Base-by-base conservation (phyloP, 1,140 invertebrate species). In the Coelopa frigida region DNA sequence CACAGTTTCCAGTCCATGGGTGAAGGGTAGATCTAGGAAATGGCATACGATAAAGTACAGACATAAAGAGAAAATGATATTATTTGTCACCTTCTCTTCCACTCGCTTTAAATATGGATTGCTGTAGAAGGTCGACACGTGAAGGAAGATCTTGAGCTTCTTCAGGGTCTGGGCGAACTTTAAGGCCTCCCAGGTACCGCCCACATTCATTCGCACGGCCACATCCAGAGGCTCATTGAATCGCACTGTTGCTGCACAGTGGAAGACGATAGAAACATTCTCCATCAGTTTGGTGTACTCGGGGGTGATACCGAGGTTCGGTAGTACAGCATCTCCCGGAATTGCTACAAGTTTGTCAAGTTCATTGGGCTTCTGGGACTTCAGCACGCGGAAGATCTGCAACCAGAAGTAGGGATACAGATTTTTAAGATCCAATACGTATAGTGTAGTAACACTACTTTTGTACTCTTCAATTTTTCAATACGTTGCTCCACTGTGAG, bases 191-290 rank as follows among this genome's bases (percentile, higher is more conserved):
- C 75, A 71, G 0, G 83, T 84, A 1, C 82, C 83, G 33, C 77
- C 66, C 0, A 81, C 72, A 51, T 89, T 89, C 23, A 80, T 65
- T 1, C 75, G 72, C 1, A 81, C 68, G 0, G 85, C 80, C 21
- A 73, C 59, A 57, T 79, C 82, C 1, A 97, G 62, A 1, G 80
- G 74, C 61, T 95, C 93, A 57, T 91, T 83, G 43, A 70, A 68
- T 1, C 61, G 55, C 5, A 98, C 84, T 27, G 89, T 96, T 0
- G 95, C 94, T 1, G 94, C 95, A 2, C 85, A 85, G 63, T 98
- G 92, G 66, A 94, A 95, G 3, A 98, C 80, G 12, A 98, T 73
- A 3, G 87, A 82, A 0, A 95, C 84, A 50, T 80, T 75, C 5
- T 83, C 73, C 0, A 73, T 57, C 12, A 37, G 39, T 14, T 44